phyloP scores from a whole-genome alignment of 2,113 vertebrate species.

The Cyrtonyx montezumae region DNA sequence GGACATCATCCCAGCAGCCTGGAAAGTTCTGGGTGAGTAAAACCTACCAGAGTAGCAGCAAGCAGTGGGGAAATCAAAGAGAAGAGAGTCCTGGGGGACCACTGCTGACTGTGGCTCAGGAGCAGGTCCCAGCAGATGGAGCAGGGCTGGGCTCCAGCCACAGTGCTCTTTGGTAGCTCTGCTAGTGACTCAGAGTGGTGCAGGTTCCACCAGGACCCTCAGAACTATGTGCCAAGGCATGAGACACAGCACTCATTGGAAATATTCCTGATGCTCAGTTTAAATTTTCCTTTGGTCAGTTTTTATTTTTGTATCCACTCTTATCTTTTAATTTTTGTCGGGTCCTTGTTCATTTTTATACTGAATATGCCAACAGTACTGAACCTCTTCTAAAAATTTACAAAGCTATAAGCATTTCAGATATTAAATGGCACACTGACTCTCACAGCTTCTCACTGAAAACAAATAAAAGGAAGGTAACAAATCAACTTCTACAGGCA shows the following conservation, averaged over 20 bases:
- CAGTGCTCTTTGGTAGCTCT: neutral
- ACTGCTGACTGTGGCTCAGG: neutral
- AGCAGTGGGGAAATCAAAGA: neutral
- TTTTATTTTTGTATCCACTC: neutral
- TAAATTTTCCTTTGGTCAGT: neutral
- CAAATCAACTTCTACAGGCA: neutral
- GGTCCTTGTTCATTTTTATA: neutral
- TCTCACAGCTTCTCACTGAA: neutral
- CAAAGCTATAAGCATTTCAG: neutral
- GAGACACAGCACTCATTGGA: neutral
- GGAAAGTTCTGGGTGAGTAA: accelerated
- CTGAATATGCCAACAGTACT: neutral
- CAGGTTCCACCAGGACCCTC: neutral
- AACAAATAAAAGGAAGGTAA: neutral
- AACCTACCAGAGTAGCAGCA: neutral
- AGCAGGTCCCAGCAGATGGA: neutral
- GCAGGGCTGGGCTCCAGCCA: neutral
- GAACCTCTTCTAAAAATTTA: neutral
- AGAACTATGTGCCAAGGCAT: neutral
- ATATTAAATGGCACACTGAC: neutral
- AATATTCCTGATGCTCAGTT: neutral
- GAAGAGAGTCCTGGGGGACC: neutral
- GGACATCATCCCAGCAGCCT: neutral
- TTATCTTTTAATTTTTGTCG: neutral
- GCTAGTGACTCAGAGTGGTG: neutral